Evolutionary conservation across 1,140 invertebrate genomes (phyloP).

Genomic region (Neoseiulus cucumeris): DNA sequence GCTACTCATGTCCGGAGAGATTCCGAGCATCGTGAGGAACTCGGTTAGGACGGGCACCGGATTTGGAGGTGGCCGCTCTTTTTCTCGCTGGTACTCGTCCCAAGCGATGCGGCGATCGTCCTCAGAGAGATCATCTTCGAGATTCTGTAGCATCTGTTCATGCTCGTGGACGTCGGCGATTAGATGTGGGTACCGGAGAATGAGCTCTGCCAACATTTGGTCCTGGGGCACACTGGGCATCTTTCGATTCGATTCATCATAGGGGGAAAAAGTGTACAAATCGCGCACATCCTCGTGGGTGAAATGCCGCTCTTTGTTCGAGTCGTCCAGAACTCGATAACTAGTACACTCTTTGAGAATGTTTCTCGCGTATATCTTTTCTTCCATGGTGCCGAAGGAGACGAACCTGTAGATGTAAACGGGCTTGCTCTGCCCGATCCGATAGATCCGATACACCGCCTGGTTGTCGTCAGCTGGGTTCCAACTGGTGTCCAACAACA

Average conservation of each 20-base stretch:
- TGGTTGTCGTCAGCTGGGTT: conserved; percentile 94
- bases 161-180: conserved; percentile 73
- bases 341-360: conserved; percentile 83
- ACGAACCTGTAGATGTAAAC: conserved; percentile 90
- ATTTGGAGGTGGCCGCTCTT: conserved; percentile 12
- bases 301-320: conserved; percentile 89
- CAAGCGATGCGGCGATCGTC: conserved; percentile 79
- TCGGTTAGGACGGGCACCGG: no score
- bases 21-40: no score
- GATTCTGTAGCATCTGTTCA: conserved; percentile 77
- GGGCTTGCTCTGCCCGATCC: conserved; percentile 64
- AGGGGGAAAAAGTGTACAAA: conserved; percentile 50
- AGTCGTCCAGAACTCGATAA: conserved; percentile 83
- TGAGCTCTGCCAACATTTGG: conserved; percentile 53
- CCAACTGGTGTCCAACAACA: conserved; percentile 95
- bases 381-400: conserved; percentile 70
- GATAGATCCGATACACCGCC: conserved; percentile 60
- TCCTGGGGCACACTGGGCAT: conserved; percentile 22
- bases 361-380: conserved; percentile 90
- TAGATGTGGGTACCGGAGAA: conserved; percentile 44
- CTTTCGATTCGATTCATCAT: conserved; percentile 18
- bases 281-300: conserved; percentile 64
- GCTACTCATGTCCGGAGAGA: no score
- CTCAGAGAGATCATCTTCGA: conserved; percentile 69
- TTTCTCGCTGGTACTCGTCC: conserved; percentile 74